A percentile compares a stretch with the other conserved stretches of the same genome.
These are phyloP conservation scores for Teleogryllus occipitalis DNA, from an alignment of 1,140 invertebrate genomes.

Conservation along the genomic window DNA sequence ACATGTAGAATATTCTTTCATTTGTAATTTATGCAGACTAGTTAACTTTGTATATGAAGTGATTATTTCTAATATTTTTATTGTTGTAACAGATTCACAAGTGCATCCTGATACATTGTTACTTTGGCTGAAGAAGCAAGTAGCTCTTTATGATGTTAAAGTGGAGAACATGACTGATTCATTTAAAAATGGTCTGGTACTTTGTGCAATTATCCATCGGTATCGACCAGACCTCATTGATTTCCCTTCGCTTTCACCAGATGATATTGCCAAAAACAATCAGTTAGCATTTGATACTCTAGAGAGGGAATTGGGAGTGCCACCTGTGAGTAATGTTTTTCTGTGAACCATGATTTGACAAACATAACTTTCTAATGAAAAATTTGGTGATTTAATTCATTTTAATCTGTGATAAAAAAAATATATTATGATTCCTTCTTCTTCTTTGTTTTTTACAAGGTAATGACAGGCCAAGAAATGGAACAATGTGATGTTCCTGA, in stretches of 20 bases:
- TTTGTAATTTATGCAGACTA: not conserved
- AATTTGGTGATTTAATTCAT: not conserved
- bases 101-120: slow-evolving; percentile 65
- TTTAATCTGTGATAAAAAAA: not conserved
- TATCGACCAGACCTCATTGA: slow-evolving; percentile 85
- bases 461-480: slow-evolving; percentile 76
- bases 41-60: not conserved
- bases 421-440: slow-evolving; percentile 8
- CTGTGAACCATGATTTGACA: not conserved
- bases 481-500: slow-evolving; percentile 60
- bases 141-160: slow-evolving; percentile 55
- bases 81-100: slow-evolving; percentile 43
- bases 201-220: slow-evolving; percentile 75
- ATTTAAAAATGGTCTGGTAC: slow-evolving; percentile 66
- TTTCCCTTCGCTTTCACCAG: slow-evolving; percentile 53
- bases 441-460: slow-evolving; percentile 33
- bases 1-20: not conserved
- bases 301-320: slow-evolving; percentile 63
- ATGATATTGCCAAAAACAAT: slow-evolving; percentile 58
- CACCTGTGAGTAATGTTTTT: slow-evolving; percentile 45
- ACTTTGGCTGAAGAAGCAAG: slow-evolving; percentile 66
- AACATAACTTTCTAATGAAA: not conserved
- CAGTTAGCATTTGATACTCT: slow-evolving; percentile 74
- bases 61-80: not conserved
- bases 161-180: slow-evolving; percentile 60